Percentiles rank a stretch among this genome's conserved stretches.
Conservation (phyloP, 2,888 invertebrate species). For the Dichetophora obliterata region DNA sequence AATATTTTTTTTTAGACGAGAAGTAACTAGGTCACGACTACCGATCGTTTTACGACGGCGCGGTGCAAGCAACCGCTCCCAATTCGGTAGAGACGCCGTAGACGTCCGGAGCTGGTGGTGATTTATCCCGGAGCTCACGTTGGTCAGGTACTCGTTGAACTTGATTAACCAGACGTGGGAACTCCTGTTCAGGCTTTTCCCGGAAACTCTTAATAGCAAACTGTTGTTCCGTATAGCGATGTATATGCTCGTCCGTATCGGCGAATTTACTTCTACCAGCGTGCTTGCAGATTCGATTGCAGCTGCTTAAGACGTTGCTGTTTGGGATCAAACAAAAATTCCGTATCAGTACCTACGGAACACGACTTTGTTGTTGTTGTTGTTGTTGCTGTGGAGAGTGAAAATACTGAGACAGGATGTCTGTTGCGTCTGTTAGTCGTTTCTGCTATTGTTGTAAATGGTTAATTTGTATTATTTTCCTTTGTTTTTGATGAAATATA, state of each 20-base stretch:
- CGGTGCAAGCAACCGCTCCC: too few species aligned
- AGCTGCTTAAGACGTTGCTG: slow-evolving; percentile 60
- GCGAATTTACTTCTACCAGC: slow-evolving; percentile 78
- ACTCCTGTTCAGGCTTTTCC: too few species aligned
- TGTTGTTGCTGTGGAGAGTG: too few species aligned
- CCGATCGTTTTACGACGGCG: slow-evolving; percentile 62
- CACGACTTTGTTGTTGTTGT: slow-evolving; percentile 54
- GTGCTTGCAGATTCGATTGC: slow-evolving; percentile 76
- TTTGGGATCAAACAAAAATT: slow-evolving; percentile 47
- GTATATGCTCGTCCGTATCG: slow-evolving; percentile 81
- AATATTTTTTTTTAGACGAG: too few species aligned
- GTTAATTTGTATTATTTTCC: too few species aligned
- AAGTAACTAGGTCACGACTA: slow-evolving; percentile 55
- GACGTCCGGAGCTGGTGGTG: slow-evolving; percentile 58
- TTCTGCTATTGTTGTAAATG: too few species aligned
- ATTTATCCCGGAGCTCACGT: slow-evolving; percentile 55
- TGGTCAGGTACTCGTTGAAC: slow-evolving; percentile 63
- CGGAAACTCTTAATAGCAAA: too few species aligned
- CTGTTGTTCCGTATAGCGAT: slow-evolving; percentile 81
- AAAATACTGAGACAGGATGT: too few species aligned
- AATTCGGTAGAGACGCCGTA: slow-evolving; percentile 53
- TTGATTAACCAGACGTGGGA: too few species aligned
- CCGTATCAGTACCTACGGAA: slow-evolving; percentile 22
- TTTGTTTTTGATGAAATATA: too few species aligned
- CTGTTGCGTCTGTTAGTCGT: too few species aligned